Conservation (phyloP, 1,140 invertebrate genomes). For the Pseudachorutes palmiensis region DNA sequence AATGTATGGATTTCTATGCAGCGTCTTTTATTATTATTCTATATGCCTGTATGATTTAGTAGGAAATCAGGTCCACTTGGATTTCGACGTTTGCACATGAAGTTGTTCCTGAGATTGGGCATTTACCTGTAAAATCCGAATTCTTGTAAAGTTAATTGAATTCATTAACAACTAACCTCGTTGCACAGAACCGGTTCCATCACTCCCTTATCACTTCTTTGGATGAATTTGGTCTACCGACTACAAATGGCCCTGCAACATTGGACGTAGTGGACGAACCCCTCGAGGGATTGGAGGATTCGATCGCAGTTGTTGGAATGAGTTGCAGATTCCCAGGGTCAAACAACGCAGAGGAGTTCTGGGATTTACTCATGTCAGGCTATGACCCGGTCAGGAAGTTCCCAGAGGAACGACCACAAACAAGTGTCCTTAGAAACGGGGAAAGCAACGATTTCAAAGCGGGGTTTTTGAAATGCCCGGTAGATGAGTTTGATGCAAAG, state of each 20-base stretch:
- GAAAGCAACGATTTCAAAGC: slow-evolving; percentile 1
- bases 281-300: slow-evolving; percentile 6
- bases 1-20: too few relatives aligned
- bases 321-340: slow-evolving; percentile 25
- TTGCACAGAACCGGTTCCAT: too few relatives aligned
- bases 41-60: too few relatives aligned
- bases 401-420: slow-evolving; percentile 12
- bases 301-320: slow-evolving; percentile 20
- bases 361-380: slow-evolving; percentile 18
- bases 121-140: too few relatives aligned
- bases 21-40: too few relatives aligned
- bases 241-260: background rate
- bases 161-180: too few relatives aligned
- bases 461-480: slow-evolving; percentile 25
- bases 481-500: slow-evolving; percentile 46
- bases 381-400: slow-evolving; percentile 8
- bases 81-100: too few relatives aligned
- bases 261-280: background rate
- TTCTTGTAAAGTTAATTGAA: too few relatives aligned
- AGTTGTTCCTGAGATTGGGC: too few relatives aligned
- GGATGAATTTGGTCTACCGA: background rate
- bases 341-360: slow-evolving; percentile 21
- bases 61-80: too few relatives aligned
- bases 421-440: background rate
- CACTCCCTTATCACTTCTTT: too few relatives aligned